Conservation (phyloP, 2,797 vertebrate genomes). For the Borostomias antarcticus region DNA sequence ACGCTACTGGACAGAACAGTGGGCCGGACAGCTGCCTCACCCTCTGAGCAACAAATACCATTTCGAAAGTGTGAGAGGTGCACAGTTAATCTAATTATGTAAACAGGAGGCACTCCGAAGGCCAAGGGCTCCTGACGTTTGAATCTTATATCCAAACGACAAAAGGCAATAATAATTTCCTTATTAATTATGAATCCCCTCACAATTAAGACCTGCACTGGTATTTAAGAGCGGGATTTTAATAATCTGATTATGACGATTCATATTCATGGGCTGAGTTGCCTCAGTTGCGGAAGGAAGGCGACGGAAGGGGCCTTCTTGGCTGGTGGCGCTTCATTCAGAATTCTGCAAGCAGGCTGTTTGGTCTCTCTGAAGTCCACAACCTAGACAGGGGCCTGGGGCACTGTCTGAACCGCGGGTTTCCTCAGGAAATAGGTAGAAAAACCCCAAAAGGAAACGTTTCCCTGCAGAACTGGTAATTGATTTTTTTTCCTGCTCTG, state of each 20-base stretch:
- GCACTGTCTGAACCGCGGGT: conserved; percentile 33
- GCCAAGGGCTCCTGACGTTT: conserved; percentile 6
- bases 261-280: conserved; percentile 19
- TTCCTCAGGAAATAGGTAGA: conserved; percentile 35
- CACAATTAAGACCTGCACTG: background rate
- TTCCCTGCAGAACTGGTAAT: conserved; percentile 30
- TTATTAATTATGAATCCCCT: background rate
- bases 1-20: background rate
- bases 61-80: background rate
- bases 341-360: conserved; percentile 8
- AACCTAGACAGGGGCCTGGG: conserved; percentile 21
- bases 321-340: background rate
- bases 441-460: conserved; percentile 19
- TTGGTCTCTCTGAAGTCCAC: background rate
- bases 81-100: conserved; percentile 19
- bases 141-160: conserved; percentile 4
- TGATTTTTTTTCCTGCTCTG: conserved; percentile 21
- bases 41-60: background rate
- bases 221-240: conserved; percentile 2
- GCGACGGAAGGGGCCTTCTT: conserved; percentile 8
- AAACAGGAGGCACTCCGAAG: background rate
- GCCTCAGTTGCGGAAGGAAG: conserved; percentile 18
- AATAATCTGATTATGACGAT: conserved; percentile 22
- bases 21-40: conserved; percentile 1
- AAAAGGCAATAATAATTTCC: conserved; percentile 1